A percentile compares a stretch with the other conserved stretches of the same genome.
Conservation (phyloP, 2,888 invertebrate genomes). For the Cephus runcator region DNA sequence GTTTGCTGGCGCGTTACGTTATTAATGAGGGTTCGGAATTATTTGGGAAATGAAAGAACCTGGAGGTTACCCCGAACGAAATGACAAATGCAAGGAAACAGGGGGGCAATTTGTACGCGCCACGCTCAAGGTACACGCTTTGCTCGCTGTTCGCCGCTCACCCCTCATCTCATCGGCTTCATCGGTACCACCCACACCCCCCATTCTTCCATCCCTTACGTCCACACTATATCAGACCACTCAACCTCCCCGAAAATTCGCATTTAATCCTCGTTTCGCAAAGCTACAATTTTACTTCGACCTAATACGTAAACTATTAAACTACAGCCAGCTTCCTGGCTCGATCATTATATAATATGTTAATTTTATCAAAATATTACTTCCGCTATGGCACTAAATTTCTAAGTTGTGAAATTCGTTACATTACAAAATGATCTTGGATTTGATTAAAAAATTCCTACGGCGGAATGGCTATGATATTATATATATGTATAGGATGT, state of each 20-base stretch:
- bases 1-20: constrained; percentile 53
- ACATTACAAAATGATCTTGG: neutral
- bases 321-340: no score
- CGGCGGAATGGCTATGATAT: neutral
- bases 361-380: neutral
- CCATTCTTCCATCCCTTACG: neutral
- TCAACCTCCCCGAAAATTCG: neutral
- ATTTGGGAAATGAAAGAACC: constrained; percentile 58
- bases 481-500: neutral
- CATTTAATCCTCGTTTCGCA: neutral
- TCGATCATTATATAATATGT: no score
- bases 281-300: neutral
- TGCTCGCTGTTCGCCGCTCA: neutral
- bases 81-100: constrained; percentile 60
- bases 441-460: neutral
- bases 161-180: constrained; percentile 4
- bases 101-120: constrained; percentile 57
- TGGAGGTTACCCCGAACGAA: constrained; percentile 45
- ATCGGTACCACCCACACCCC: neutral
- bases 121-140: constrained; percentile 32
- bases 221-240: neutral
- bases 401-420: neutral
- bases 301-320: neutral
- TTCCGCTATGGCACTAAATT: neutral
- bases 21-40: constrained; percentile 60